These are phyloP conservation scores for Micromussa lordhowensis DNA, from an alignment of 92 coral and sea anemone species.

Conservation along the genomic window DNA sequence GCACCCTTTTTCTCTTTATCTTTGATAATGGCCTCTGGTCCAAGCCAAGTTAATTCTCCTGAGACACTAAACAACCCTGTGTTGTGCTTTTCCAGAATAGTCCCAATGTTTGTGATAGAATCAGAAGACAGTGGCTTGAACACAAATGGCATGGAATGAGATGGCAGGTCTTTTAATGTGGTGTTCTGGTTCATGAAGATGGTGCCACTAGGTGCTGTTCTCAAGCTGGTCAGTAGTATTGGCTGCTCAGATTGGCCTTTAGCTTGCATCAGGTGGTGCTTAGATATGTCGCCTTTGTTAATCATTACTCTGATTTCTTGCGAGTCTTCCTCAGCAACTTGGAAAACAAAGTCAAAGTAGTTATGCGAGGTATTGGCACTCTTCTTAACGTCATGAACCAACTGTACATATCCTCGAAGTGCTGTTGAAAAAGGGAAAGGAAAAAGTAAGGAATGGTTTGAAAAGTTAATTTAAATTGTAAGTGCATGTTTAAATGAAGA, in stretches of 20 bases:
- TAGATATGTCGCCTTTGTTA: conserved; percentile 9
- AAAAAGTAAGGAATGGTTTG: background rate
- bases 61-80: conserved; percentile 3
- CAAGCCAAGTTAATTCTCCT: conserved; percentile 29
- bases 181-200: conserved; percentile 32
- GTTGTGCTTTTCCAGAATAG: conserved; percentile 16
- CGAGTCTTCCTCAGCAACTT: background rate
- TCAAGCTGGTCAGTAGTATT: conserved; percentile 17
- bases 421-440: conserved; percentile 8
- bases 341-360: background rate
- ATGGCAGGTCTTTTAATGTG: conserved; percentile 13
- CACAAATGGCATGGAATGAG: conserved; percentile 14
- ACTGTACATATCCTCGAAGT: too few relatives aligned
- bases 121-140: background rate
- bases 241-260: conserved; percentile 37
- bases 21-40: conserved; percentile 21
- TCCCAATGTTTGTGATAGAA: conserved; percentile 9
- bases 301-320: background rate
- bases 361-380: conserved; percentile 10
- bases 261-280: background rate
- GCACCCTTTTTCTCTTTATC: background rate
- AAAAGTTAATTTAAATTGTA: too few relatives aligned
- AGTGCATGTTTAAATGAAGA: too few relatives aligned
- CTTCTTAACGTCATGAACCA: background rate
- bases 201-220: conserved; percentile 1